Evolutionary conservation across 2,888 invertebrate species (phyloP), one percentile per base, ranked within the genome.

Genomic region (Masnerella sp.): DNA sequence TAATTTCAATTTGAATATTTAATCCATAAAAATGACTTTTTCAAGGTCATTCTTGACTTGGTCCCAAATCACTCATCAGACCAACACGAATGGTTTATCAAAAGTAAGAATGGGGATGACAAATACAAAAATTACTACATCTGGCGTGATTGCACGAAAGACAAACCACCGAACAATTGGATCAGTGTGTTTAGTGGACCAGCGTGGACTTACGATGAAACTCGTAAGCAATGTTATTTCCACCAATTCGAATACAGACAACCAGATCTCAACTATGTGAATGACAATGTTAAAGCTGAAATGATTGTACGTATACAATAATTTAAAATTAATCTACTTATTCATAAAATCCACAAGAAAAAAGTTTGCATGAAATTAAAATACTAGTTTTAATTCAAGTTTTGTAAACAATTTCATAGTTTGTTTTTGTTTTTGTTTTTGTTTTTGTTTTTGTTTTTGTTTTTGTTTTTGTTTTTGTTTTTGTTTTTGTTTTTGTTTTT

Each of bases 21-120:
- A 36, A 5, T 14, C 15, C 36, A n/a, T 9, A 32, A 32, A 7
- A 91, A 94, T 79, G 90, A 95, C 5, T 32, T 58, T 36, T 47
- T 34, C 4, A 22, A 90, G 83, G 89, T 92, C 0, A 88, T 92
- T 1, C 83, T 93, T 36, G 93, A 93, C 84, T 91, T 93, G 79
- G 92, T 93, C 0, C 93, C 93, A 0, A 90, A 90, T 75, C 88
- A 88, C 61, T 84, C 87, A 0, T 88, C 89, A n/a, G 88, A 89
- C 47, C 78, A 89, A 43, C 90, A 91, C 78, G 79, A 83, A 0
- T 92, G 91, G 91, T 92, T 92, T 79, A 32, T 81, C 42, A 77
- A 83, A 52, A 89, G 89, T 59, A 25, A 84, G 0, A 68, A 80
- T 0, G 74, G 78, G 0, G 76, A 76, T 9, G 80, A 80, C 0